phyloP scores from a whole-genome alignment of 2,888 invertebrate genomes.

The Zygogramma bicolorata region DNA sequence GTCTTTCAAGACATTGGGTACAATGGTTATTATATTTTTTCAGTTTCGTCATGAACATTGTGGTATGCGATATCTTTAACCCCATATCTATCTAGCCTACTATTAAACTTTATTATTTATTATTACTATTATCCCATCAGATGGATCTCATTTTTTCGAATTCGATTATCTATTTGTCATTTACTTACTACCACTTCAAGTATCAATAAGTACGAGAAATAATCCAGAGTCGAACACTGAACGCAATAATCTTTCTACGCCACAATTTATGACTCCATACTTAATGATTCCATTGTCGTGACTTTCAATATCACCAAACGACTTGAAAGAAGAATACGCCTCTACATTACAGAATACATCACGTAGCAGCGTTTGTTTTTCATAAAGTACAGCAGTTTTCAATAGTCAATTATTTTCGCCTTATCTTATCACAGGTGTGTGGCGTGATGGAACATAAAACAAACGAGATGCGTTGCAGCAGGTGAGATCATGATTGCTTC shows the following conservation, averaged over 20 bases:
- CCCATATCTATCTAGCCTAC: no score
- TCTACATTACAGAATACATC: slow-evolving; percentile 3
- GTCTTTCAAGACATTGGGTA: no score
- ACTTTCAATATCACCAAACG: slow-evolving; percentile 14
- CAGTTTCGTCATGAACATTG: no score
- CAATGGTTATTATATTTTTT: no score
- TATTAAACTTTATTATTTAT: no score
- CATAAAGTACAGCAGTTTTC: slow-evolving; percentile 13
- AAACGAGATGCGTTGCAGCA: slow-evolving; percentile 12
- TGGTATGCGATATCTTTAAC: no score
- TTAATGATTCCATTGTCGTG: slow-evolving; percentile 12
- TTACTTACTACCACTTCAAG: no score
- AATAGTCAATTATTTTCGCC: slow-evolving; percentile 22
- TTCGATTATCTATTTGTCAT: no score
- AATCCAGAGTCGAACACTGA: background rate
- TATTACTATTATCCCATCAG: no score
- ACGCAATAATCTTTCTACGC: background rate
- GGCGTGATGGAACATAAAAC: slow-evolving; percentile 23
- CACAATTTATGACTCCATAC: slow-evolving; percentile 8
- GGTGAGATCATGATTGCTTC: slow-evolving; percentile 17
- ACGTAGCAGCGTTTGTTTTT: slow-evolving; percentile 15
- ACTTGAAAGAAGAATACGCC: slow-evolving; percentile 14
- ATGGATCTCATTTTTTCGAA: no score
- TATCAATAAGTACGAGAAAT: background rate
- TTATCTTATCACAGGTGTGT: slow-evolving; percentile 27